These are phyloP conservation scores for Alviniconcha strummeri DNA, from an alignment of 2,888 invertebrate species.

Conservation along the genomic window DNA sequence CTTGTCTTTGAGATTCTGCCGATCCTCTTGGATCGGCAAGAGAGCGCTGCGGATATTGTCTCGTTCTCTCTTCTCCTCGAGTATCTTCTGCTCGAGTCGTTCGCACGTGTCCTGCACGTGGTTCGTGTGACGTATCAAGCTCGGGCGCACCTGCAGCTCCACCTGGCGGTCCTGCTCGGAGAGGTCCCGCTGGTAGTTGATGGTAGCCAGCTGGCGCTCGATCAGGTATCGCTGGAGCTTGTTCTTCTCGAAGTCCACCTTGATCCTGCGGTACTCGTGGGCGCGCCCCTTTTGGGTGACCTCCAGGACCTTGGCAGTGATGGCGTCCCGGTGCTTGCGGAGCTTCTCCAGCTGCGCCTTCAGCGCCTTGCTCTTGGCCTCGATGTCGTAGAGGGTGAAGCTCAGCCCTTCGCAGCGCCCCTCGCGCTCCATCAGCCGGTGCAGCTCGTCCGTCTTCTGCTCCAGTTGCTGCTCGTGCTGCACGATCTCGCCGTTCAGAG, in stretches of 20 bases:
- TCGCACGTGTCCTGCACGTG: conserved; percentile 64
- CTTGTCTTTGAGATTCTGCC: conserved; percentile 48
- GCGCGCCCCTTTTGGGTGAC: conserved; percentile 46
- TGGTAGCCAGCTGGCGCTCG: conserved; percentile 54
- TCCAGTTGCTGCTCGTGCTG: conserved; percentile 55
- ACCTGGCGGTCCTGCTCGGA: conserved; percentile 54
- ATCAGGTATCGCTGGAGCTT: conserved; percentile 57
- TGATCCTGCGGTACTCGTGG: conserved; percentile 46
- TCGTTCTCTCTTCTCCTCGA: conserved; percentile 55
- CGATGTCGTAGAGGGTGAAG: conserved; percentile 51
- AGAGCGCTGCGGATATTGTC: conserved; percentile 59
- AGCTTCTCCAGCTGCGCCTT: conserved; percentile 45
- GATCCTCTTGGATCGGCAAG: conserved; percentile 56
- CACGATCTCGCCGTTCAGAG: conserved; percentile 52
- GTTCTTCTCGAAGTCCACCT: conserved; percentile 56
- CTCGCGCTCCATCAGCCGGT: conserved; percentile 56
- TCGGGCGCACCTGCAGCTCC: conserved; percentile 58
- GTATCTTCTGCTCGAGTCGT: conserved; percentile 55
- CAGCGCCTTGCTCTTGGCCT: conserved; percentile 43
- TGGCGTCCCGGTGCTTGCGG: conserved; percentile 48
- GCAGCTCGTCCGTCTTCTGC: conserved; percentile 51
- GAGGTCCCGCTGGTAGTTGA: conserved; percentile 54
- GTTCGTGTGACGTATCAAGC: conserved; percentile 59
- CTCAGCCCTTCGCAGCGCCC: conserved; percentile 53
- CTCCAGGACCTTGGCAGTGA: conserved; percentile 47